phyloP scores from a whole-genome alignment of 2,113 vertebrate species.

The Pedionomus torquatus region DNA sequence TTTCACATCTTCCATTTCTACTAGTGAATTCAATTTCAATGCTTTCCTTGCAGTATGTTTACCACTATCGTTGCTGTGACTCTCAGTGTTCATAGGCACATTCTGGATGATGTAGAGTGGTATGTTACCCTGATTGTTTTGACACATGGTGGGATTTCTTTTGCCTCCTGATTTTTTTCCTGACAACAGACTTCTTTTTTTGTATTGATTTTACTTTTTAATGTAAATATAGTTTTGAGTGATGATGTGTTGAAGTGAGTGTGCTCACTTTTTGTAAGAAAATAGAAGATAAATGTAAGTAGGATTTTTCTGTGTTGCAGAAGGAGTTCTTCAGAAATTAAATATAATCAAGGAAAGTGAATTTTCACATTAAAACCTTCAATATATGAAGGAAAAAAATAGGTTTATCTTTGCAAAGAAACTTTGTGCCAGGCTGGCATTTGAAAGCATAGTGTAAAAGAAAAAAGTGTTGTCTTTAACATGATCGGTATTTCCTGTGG shows the following conservation, averaged over 20 bases:
- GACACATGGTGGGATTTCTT: not conserved
- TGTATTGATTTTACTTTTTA: not conserved
- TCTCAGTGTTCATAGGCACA: not conserved
- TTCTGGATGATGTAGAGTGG: not conserved
- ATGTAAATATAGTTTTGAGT: not conserved
- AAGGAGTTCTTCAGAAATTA: not conserved
- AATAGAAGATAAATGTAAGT: not conserved
- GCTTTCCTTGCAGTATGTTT: not conserved
- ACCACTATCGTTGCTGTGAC: accelerated
- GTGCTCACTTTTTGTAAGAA: not conserved
- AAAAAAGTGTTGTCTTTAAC: not conserved
- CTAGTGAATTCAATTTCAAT: not conserved
- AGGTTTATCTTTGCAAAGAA: not conserved
- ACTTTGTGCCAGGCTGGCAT: not conserved
- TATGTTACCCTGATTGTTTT: not conserved
- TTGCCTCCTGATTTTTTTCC: not conserved
- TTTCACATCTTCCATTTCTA: not conserved
- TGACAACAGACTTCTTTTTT: not conserved
- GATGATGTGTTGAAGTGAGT: not conserved
- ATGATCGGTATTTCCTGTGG: not conserved
- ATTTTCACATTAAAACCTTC: not conserved
- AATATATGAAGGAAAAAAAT: not conserved
- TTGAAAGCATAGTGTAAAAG: not conserved
- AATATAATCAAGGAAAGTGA: not conserved
- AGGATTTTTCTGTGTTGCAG: not conserved